Base-by-base conservation (phyloP, 2,888 invertebrate genomes). In the Cheilosia pagana region DNA sequence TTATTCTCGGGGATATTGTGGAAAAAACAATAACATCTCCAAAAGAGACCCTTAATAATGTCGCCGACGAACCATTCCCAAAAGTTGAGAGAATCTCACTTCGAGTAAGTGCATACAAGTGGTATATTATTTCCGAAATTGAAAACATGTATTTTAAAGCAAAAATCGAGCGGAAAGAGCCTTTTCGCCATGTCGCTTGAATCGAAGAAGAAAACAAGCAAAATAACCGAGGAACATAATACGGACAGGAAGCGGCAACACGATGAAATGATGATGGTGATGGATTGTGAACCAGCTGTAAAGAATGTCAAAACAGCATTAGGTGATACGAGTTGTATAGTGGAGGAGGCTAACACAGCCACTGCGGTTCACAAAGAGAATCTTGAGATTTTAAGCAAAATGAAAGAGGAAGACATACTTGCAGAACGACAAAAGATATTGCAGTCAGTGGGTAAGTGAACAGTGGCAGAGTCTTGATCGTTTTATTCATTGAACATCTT, bases 381-480 rank as follows among this genome's bases (percentile, higher is more conserved):
- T 91, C 55, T 95, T 0, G 92, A 93, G 87, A 92, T 94, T 74
- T 89, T 98, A 12, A 92, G 93, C 48, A 91, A 93, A 89, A 95
- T 98, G 96, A 93, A 94, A 1, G 92, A 94, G 87, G 93, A 94
- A 67, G 96, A 98, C 88, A 97, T 98, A 87, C 88, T 96, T 16
- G 93, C 93, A 67, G 97, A 97, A 90, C 94, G 94, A 86, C 92
- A 94, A 85, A 95, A 95, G 88, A 91, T 98, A 23, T 88, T 97
- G 10, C 90, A 93, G 23, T 89, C 91, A 0, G 81, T 91, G 31
- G 91, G 92, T 92, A 87, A 82, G 59, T 19, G 31, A 45, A 39
- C 23, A 28, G 1, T 12, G 19, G 50, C 2, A 4, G 8, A 8
- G n/a, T 53, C 7, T 8, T 1, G 50, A 39, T 19, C 2, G 19